Evolutionary conservation across 2,797 vertebrate species (phyloP).

Genomic region (Garrulus glandarius): DNA sequence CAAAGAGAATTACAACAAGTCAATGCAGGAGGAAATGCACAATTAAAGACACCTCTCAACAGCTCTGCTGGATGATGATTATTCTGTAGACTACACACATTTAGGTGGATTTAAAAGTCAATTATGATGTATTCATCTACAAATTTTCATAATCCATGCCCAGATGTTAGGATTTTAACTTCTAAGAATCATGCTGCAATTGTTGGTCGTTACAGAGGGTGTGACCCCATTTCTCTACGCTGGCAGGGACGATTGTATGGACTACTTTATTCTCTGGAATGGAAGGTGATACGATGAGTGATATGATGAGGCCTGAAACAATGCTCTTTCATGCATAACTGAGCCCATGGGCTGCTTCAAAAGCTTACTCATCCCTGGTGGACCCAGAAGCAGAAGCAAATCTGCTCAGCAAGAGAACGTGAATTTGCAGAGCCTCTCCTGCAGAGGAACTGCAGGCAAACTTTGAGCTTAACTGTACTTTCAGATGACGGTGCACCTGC

Average conservation of each 20-base stretch:
- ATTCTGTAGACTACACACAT: background rate
- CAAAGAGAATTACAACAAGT: slow-evolving; percentile 34
- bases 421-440: background rate
- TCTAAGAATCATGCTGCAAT: background rate
- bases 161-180: background rate
- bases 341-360: background rate
- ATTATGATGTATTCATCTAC: background rate
- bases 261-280: background rate
- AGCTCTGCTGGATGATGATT: background rate
- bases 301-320: background rate
- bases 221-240: background rate
- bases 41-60: background rate
- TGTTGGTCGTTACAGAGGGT: background rate
- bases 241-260: background rate
- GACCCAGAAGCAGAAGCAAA: background rate
- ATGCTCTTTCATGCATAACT: background rate
- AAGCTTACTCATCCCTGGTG: background rate
- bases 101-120: background rate
- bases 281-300: background rate
- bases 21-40: background rate
- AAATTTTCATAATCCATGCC: background rate
- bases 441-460: background rate
- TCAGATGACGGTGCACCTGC: background rate
- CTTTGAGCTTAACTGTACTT: background rate
- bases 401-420: background rate